Base-by-base conservation (phyloP, 2,113 vertebrate genomes). In the Patagioenas fasciata region DNA sequence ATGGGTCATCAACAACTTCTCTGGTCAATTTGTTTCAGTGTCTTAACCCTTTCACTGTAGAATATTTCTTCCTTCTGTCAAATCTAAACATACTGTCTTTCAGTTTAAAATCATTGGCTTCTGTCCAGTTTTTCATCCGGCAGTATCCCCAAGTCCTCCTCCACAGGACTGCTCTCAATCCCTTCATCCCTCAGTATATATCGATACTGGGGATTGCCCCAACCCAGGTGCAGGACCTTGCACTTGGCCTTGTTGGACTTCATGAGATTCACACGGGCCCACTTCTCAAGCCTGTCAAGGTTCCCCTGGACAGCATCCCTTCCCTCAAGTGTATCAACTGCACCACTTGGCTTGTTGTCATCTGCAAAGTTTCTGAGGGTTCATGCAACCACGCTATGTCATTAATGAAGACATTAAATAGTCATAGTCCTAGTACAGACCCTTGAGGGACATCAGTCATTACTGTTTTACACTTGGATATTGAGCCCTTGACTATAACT, bases 361-460 rank as follows among this genome's bases (percentile, higher is more conserved):
- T 54, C 19, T 38, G 6, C 10, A 67, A 36, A 67, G 5, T 42
- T 31, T 7, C 4, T 8, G 11, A 67, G 8, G 15, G 13, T 69
- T 11, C 11, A 23, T 8, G 34, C n/a, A 58, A 23, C 36, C 17
- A 19, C 20, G 28, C 23, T 34, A 10, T 34, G 32, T n/a, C 1
- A 0, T 31, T 47, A 14, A 58, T 16, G 44, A 23, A 82, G 50
- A 4, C 5, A 29, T 47, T 32, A 60, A 56, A 29, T 8, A 60
- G 0, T 26, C 32, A 8, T 60, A 7, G 11, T 36, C 11, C 8
- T 7, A 26, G 5, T 4, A 47, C 23, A 47, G 44, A 47, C 4
- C 7, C 6, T 70, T 56, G 28, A 36, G 13, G 13, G 10, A 32
- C 13, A 65, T 7, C 11, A 23, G 3, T 58, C 0, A 1, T n/a